Base-by-base conservation (phyloP, 2,797 vertebrate species). In the Lindbergichthys nudifrons region DNA sequence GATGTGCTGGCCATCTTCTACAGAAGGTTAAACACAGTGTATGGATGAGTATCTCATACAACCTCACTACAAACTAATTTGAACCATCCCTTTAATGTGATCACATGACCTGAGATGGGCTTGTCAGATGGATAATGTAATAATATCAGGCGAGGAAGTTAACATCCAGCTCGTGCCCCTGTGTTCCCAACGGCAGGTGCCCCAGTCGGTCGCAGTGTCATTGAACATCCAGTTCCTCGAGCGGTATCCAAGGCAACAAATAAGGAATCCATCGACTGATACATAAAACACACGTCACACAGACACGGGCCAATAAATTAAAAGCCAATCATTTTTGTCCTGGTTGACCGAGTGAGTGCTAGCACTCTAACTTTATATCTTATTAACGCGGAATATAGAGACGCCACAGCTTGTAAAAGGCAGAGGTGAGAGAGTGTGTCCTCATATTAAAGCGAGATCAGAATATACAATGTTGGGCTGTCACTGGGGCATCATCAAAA, bases 281-380 rank as follows among this genome's bases (percentile, higher is more conserved):
- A 65, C 59, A 79, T 83, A 83, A 86, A 85, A 81, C 53, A 75
- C 77, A 56, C 70, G 19, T 32, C 61, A 18, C 66, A 45, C 53
- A 62, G 54, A 73, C 70, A 62, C 2, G 19, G 67, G 51, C 72
- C 83, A 75, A 74, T 91, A 84, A 89, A 91, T 89, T 80, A 82
- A 88, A 84, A 86, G 76, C 73, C 77, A 87, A 81, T 91, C 77
- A 83, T 89, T 84, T 86, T 80, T 65, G 81, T 84, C 85, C 80
- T 80, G 82, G 75, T 80, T 82, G 87, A 87, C 84, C 63, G 75
- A 66, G 61, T 52, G 80, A 79, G 79, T 10, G 54, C 41, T 21
- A 71, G 76, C 70, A 3, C 73, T 83, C 59, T 60, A 64, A 87
- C 74, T 88, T 85, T 79, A 79, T 86, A 66, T 82, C 75, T 83